Percentiles rank a stretch among this genome's conserved stretches.
Evolutionary conservation across 2,888 invertebrate genomes (phyloP).

Genomic region (Cephus spinipes): DNA sequence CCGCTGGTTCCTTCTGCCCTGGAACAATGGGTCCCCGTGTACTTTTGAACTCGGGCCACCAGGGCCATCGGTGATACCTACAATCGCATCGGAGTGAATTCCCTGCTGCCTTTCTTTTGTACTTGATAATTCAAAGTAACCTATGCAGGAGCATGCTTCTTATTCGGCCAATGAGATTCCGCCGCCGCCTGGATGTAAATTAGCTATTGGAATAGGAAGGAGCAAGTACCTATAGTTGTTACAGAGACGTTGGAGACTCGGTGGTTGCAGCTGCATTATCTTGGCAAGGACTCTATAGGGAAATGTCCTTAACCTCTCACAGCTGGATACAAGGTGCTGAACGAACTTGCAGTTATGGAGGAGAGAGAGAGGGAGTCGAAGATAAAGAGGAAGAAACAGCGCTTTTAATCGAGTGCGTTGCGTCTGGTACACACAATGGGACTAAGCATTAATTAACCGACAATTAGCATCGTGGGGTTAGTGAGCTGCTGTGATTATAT

Average conservation of each 20-base stretch:
- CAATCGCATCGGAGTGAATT: background rate
- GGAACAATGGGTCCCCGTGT: background rate
- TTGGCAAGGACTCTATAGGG: background rate
- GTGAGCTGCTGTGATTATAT: constrained; percentile 58
- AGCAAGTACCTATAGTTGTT: background rate
- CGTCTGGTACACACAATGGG: constrained; percentile 46
- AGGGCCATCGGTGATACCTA: background rate
- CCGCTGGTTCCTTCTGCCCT: constrained; percentile 4
- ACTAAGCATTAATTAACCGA: constrained; percentile 62
- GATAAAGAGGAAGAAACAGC: background rate
- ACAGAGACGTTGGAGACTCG: background rate
- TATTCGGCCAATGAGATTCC: background rate
- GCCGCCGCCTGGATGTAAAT: background rate
- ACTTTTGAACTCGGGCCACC: background rate
- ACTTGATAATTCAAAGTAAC: background rate
- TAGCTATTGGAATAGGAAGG: background rate
- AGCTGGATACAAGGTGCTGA: background rate
- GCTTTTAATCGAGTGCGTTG: background rate
- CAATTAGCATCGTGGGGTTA: constrained; percentile 60
- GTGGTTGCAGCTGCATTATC: background rate
- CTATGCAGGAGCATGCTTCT: background rate
- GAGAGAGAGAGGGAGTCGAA: too few relatives aligned
- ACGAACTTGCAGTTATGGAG: background rate
- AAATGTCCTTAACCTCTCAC: background rate
- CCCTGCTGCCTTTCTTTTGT: background rate